Base-by-base conservation (phyloP, 37 sponge, comb jelly and placozoan genomes). In the Dysidea cf. avara region DNA sequence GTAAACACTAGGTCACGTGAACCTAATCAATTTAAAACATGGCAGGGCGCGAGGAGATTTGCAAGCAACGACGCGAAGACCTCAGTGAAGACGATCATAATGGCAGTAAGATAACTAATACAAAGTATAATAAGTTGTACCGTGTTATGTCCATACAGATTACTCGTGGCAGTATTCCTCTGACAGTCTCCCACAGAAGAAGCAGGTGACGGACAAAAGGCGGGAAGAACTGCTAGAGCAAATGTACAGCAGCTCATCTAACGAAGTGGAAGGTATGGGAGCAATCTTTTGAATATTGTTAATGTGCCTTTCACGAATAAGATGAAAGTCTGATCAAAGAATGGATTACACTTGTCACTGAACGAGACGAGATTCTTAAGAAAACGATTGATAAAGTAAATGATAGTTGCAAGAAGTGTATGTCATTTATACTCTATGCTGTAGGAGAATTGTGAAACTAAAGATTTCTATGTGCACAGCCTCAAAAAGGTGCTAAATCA, bases 341-440 rank as follows among this genome's bases (percentile, higher is more conserved):
- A 50, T 85, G 86, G 86, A 47, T 85, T 9, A 49, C 74, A 22
- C 74, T 85, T 14, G 61, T 78, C 31, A 70, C 30, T 20, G 86
- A 85, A 53, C 64, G 86, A 68, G 86, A 85, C 63, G 70, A 52
- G 22, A 25, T 85, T 0, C 58, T 85, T 21, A 39, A 38, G 22
- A 61, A 64, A 56, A 26, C 64, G 20, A 0, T 83, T 3, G 18
- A 76, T 36, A 50, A 83, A 60, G 82, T 82, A 43, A 48, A 26
- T 34, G 46, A 43, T 43, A 12, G 9, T 54, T 32, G 55, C 37
- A 68, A 16, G 12, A 40, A 26, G 39, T 46, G 4, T 39, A 39
- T 39, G 18, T 20, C 49, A 5, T 64, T 7, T 34, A 9, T 34
- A 30, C 31, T 33, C 13, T 7, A 68, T 40, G 4, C 17, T 20